These are phyloP conservation scores for Meteorus cinctellus DNA, from an alignment of 2,888 invertebrate species.

Conservation along the genomic window DNA sequence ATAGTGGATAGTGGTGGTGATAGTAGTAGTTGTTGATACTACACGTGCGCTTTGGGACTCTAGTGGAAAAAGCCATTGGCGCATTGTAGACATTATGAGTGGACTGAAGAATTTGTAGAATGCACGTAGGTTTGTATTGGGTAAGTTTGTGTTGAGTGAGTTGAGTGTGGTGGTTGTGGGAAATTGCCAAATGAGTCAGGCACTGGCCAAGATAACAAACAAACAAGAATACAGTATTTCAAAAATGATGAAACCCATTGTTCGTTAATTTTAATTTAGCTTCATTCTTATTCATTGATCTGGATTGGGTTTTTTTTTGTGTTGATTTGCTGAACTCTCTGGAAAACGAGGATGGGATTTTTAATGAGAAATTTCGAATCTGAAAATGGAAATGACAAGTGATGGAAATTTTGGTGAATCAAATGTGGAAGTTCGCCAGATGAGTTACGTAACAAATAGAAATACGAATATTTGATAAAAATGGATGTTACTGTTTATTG, in stretches of 20 bases:
- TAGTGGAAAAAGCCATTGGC: constrained; percentile 10
- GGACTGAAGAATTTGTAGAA: constrained; percentile 18
- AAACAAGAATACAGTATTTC: neutral
- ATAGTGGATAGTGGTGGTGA: neutral
- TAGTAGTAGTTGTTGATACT: neutral
- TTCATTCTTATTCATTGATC: too few relatives aligned
- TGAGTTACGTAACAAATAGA: too few relatives aligned
- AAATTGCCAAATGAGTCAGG: constrained; percentile 1
- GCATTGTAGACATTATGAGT: neutral
- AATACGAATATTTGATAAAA: too few relatives aligned
- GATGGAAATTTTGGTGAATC: too few relatives aligned
- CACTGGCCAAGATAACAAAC: neutral
- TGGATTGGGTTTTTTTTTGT: too few relatives aligned
- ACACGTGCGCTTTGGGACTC: neutral
- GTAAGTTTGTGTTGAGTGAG: neutral
- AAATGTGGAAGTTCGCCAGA: too few relatives aligned
- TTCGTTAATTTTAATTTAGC: too few relatives aligned
- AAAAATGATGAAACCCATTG: neutral
- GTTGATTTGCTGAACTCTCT: too few relatives aligned
- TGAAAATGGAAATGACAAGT: too few relatives aligned
- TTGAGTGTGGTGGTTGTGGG: neutral
- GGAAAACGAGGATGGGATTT: too few relatives aligned
- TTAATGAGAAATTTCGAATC: too few relatives aligned
- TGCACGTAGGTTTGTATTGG: neutral
- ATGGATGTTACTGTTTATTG: too few relatives aligned